Evolutionary conservation across 2,888 invertebrate genomes (phyloP).

Genomic region (Perizoma flavofasciatum): DNA sequence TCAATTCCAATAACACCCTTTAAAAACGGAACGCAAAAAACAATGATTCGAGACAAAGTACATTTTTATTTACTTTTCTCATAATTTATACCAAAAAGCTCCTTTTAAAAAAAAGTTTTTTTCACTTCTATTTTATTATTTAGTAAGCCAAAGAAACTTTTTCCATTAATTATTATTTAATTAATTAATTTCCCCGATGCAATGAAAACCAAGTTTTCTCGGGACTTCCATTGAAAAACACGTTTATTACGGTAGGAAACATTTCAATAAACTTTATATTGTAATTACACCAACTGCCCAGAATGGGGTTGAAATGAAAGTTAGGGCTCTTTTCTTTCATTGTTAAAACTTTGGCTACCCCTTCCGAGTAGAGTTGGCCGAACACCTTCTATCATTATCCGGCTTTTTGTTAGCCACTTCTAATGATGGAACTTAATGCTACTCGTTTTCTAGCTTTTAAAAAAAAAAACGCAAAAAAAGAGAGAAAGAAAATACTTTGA

Average conservation of each 20-base stretch:
- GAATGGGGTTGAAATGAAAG: conserved; percentile 33
- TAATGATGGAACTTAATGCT: too few relatives aligned
- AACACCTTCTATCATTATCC: not conserved
- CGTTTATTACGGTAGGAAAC: conserved; percentile 33
- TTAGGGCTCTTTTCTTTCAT: conserved; percentile 34
- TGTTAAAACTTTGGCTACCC: conserved; percentile 32
- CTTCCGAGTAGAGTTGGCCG: conserved; percentile 14
- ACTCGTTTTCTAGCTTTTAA: conserved; percentile 8
- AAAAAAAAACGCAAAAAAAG: not conserved
- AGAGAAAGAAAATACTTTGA: too few relatives aligned
- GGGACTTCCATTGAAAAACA: conserved; percentile 33
- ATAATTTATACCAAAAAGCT: too few relatives aligned
- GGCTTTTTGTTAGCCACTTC: not conserved
- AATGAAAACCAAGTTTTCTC: conserved; percentile 26
- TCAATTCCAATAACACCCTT: too few relatives aligned
- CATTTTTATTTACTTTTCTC: too few relatives aligned
- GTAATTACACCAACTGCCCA: conserved; percentile 36
- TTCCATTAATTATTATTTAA: conserved; percentile 21
- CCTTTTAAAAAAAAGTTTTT: conserved; percentile 11
- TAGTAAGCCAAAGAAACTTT: conserved; percentile 16
- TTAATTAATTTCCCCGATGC: conserved; percentile 22
- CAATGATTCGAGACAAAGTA: too few relatives aligned
- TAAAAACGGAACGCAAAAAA: too few relatives aligned
- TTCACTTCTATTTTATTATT: conserved; percentile 1
- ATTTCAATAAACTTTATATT: conserved; percentile 36